Percentiles rank a stretch among this genome's conserved stretches.
These are phyloP conservation scores for Ianthella basta DNA, from an alignment of 37 sponge, comb jelly and placozoan genomes.

Conservation along the genomic window DNA sequence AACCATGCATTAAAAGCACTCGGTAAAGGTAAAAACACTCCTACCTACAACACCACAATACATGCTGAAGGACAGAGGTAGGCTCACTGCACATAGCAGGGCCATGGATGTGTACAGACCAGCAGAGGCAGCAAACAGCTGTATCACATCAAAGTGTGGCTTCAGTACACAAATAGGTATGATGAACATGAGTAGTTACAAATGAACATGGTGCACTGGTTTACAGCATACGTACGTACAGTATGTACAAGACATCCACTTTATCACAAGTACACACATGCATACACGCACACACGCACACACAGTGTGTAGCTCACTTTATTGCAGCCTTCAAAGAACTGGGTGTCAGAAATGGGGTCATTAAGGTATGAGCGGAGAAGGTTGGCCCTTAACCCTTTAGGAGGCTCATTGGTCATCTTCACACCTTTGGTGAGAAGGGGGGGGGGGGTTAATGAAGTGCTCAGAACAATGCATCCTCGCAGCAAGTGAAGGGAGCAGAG, in stretches of 20 bases:
- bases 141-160: not conserved
- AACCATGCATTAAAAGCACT: too few relatives aligned
- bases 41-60: too few relatives aligned
- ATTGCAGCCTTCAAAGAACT: slow-evolving; percentile 94
- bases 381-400: slow-evolving; percentile 98
- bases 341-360: slow-evolving; percentile 93
- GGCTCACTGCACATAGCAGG: too few relatives aligned
- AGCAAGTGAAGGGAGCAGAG: too few relatives aligned
- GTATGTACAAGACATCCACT: not conserved
- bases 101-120: not conserved
- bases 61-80: too few relatives aligned
- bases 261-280: not conserved
- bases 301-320: slow-evolving; percentile 51
- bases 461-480: too few relatives aligned
- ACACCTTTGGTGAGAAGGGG: slow-evolving; percentile 65
- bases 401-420: slow-evolving; percentile 99
- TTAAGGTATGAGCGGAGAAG: slow-evolving; percentile 97
- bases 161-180: too few relatives aligned
- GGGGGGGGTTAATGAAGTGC: not conserved
- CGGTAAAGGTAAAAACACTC: too few relatives aligned
- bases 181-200: too few relatives aligned
- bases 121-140: not conserved
- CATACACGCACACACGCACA: not conserved
- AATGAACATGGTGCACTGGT: too few relatives aligned
- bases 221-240: not conserved